Base-by-base conservation (phyloP, 2,797 vertebrate species). In the Benthosema pterotum region DNA sequence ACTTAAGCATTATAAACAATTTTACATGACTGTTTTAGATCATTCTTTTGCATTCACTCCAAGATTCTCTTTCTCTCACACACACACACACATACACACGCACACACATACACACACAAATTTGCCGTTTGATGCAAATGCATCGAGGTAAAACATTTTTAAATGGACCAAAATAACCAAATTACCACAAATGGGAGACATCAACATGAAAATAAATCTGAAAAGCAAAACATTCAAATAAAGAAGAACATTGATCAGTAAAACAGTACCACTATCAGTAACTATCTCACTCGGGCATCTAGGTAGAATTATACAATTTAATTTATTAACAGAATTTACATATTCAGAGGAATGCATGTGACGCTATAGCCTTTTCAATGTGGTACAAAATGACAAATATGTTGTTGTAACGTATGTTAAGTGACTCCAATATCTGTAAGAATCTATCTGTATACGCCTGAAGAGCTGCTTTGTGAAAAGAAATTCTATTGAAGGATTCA, bases 211-310 rank as follows among this genome's bases (percentile, higher is more conserved):
- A 12, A 59, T 16, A 28, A 50, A 50, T 32, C 56, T 69, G 9
- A 72, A 63, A 71, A 64, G 52, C 2, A 63, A 69, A 60, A 56
- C 48, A 68, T 67, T 76, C 72, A 85, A 85, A 71, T 65, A 54
- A 69, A 69, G 70, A 77, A 79, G 78, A 46, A 55, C 63, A 58
- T 63, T 48, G 64, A 70, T 57, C 46, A 73, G 53, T 2, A 42
- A 63, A 78, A 52, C 18, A 79, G 59, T 60, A 78, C 60, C 69
- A 32, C 52, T 53, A 65, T 75, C 59, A 64, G 42, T 52, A 63
- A 42, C 47, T 63, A 67, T 60, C 13, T 65, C 53, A 49, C 45
- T 14, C 11, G 32, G 7, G 32, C 32, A 14, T 19, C 38, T 72
- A 70, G 65, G 25, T 22, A 32, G 38, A 19, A 55, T 52, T 22